Evolutionary conservation across 2,888 invertebrate genomes (phyloP).

Genomic region (Rotaria macrura): DNA sequence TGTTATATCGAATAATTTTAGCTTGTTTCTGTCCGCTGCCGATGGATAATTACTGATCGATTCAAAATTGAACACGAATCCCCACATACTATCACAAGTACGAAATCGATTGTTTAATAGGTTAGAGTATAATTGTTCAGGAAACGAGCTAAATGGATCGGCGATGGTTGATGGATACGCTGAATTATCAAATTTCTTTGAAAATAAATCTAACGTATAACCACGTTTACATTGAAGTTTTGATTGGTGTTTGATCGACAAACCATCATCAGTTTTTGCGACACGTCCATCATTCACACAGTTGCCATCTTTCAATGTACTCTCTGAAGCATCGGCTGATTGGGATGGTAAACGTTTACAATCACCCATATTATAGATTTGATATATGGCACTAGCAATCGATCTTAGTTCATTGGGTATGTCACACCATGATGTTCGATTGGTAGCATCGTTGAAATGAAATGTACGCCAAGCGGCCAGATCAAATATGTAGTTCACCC

Average conservation of each 20-base stretch:
- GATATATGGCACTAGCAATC: not conserved
- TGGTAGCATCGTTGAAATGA: not conserved
- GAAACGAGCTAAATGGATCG: not conserved
- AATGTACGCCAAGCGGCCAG: not conserved
- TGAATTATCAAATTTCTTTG: not conserved
- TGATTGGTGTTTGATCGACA: not conserved
- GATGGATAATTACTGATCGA: not conserved
- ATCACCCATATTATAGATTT: not conserved
- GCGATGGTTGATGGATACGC: not conserved
- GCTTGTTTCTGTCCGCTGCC: not conserved
- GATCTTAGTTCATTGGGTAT: not conserved
- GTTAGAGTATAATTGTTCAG: not conserved
- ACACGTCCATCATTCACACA: not conserved
- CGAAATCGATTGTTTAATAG: not conserved
- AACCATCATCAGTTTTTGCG: not conserved
- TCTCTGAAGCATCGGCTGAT: not conserved
- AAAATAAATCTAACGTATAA: not conserved
- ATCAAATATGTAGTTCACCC: not conserved
- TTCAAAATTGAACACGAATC: not conserved
- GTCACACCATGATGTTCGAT: not conserved
- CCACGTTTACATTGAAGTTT: not conserved
- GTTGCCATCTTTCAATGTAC: not conserved
- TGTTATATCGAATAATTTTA: not conserved
- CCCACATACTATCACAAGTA: not conserved
- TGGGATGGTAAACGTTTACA: not conserved